A percentile compares a stretch with the other conserved stretches of the same genome.
Evolutionary conservation across 1,140 invertebrate genomes (phyloP).

Genomic region (Drosophila jambulina): DNA sequence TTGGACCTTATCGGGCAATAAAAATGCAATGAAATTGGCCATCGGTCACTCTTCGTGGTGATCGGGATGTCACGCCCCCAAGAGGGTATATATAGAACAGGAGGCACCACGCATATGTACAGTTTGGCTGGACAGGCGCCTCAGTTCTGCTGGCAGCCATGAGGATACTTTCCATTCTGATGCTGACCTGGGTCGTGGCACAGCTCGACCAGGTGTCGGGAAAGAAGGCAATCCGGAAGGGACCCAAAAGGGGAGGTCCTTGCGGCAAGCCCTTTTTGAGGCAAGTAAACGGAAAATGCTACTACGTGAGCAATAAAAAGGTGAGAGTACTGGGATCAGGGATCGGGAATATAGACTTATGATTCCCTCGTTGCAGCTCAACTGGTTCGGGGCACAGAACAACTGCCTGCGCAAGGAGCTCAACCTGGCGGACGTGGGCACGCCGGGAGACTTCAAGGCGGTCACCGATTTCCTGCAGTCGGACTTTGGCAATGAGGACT

Average conservation of each 20-base stretch:
- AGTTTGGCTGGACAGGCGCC: constrained; percentile 44
- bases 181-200: constrained; percentile 56
- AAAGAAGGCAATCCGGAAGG: background rate
- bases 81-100: constrained; percentile 71
- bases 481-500: constrained; percentile 51
- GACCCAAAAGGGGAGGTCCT: constrained; percentile 30
- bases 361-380: constrained; percentile 40
- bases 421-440: constrained; percentile 86
- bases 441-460: constrained; percentile 34
- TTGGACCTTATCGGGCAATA: constrained; percentile 5
- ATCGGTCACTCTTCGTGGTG: constrained; percentile 13
- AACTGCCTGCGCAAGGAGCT: constrained; percentile 89
- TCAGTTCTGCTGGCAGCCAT: constrained; percentile 47
- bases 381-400: constrained; percentile 70
- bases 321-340: constrained; percentile 9
- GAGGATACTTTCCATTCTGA: constrained; percentile 62
- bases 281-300: constrained; percentile 60
- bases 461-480: constrained; percentile 20
- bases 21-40: background rate
- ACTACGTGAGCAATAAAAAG: constrained; percentile 63
- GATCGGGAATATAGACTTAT: background rate
- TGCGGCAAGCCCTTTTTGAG: constrained; percentile 52
- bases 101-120: constrained; percentile 18
- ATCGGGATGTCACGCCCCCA: constrained; percentile 41
- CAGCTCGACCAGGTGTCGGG: constrained; percentile 46